These are phyloP conservation scores for Gambusia holbrooki DNA, from an alignment of 2,113 vertebrate species.

Conservation along the genomic window DNA sequence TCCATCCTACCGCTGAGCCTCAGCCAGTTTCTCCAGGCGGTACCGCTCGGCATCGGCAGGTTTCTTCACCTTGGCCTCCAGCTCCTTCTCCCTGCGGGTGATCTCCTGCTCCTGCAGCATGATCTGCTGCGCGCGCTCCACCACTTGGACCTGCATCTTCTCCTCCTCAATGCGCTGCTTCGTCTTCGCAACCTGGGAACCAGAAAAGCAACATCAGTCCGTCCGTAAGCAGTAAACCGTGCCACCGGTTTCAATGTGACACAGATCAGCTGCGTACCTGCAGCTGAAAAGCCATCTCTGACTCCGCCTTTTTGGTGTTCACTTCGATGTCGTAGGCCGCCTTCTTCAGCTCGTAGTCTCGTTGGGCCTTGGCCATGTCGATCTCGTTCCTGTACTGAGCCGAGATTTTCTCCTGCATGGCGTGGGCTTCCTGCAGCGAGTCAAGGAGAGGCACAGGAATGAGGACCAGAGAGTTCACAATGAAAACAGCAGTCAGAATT, in stretches of 20 bases:
- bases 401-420: conserved; percentile 88
- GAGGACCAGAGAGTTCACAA: background rate
- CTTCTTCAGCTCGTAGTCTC: conserved; percentile 92
- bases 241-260: background rate
- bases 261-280: conserved; percentile 77
- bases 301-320: conserved; percentile 89
- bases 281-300: conserved; percentile 91
- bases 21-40: conserved; percentile 85
- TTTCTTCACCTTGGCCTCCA: conserved; percentile 89
- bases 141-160: conserved; percentile 89
- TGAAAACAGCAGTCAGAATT: no score
- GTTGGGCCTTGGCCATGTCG: conserved; percentile 91
- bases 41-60: conserved; percentile 88
- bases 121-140: conserved; percentile 90
- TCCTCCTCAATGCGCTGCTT: conserved; percentile 92
- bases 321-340: conserved; percentile 88
- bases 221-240: background rate
- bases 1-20: conserved; percentile 83
- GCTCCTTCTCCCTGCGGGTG: conserved; percentile 85
- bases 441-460: background rate
- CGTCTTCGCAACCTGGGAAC: conserved; percentile 88
- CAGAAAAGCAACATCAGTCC: background rate
- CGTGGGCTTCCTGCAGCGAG: conserved; percentile 85
- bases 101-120: conserved; percentile 91
- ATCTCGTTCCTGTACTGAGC: conserved; percentile 91